These are phyloP conservation scores for Apodemus speciosus DNA, from an alignment of 2,113 vertebrate species.

Conservation along the genomic window DNA sequence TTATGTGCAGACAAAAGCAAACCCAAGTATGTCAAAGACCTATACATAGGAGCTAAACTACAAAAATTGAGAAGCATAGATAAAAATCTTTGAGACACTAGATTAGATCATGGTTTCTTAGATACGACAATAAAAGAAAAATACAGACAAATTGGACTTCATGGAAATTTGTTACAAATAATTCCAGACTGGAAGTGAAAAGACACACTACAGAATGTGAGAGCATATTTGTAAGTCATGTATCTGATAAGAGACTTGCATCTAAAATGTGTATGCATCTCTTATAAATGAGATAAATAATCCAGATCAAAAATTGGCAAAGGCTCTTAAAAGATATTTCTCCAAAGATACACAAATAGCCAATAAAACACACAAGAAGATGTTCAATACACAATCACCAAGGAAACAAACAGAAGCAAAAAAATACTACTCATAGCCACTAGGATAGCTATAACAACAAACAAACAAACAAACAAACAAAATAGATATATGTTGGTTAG, in stretches of 20 bases:
- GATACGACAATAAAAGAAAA: constrained; percentile 31
- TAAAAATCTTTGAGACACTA: not conserved
- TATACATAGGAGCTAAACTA: not conserved
- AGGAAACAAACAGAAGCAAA: constrained; percentile 22
- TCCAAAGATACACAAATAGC: constrained; percentile 26
- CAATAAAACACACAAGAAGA: constrained; percentile 1
- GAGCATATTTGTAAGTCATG: constrained; percentile 44
- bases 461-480: not conserved
- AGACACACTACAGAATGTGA: not conserved
- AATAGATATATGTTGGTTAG: not conserved
- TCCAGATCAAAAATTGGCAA: constrained; percentile 42
- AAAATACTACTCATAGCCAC: not conserved
- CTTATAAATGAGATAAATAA: constrained; percentile 51
- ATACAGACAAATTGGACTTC: constrained; percentile 16
- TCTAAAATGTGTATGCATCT: constrained; percentile 44
- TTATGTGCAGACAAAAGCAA: constrained; percentile 42
- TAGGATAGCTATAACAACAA: not conserved
- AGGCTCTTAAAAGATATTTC: constrained; percentile 45
- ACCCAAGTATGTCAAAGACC: constrained; percentile 27
- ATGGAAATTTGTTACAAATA: constrained; percentile 44
- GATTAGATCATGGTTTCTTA: constrained; percentile 45
- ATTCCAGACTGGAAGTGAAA: not conserved
- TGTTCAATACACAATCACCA: not conserved
- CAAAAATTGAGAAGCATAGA: constrained; percentile 34
- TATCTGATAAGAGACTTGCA: constrained; percentile 26